Evolutionary conservation across 2,888 invertebrate species (phyloP).

Genomic region (Euphydryas editha): DNA sequence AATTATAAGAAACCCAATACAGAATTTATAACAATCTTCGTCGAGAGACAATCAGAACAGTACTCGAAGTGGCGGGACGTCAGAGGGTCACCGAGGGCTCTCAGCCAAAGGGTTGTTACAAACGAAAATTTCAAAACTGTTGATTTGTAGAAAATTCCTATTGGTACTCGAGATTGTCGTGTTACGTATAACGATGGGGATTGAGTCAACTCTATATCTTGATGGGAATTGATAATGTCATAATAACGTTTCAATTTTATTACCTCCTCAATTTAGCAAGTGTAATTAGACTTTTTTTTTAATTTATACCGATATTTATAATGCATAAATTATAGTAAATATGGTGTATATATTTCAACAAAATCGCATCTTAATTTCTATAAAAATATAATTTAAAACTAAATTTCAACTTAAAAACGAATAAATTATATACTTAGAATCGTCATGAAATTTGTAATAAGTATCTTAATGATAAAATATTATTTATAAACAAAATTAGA

Average conservation of each 20-base stretch:
- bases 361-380: no score
- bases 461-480: no score
- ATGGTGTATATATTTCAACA: no score
- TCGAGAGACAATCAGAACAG: conserved; percentile 49
- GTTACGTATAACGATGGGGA: conserved; percentile 53
- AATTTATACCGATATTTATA: neutral
- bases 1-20: conserved; percentile 37
- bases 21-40: conserved; percentile 43
- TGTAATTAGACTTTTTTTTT: neutral
- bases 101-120: conserved; percentile 76
- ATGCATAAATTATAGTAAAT: no score
- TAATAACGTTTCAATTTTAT: neutral
- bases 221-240: conserved; percentile 31
- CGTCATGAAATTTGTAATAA: no score
- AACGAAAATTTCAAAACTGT: conserved; percentile 70
- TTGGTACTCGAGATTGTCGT: conserved; percentile 54
- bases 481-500: no score
- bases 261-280: no score
- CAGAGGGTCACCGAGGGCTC: conserved; percentile 55
- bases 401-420: no score
- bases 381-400: no score
- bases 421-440: no score
- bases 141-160: conserved; percentile 77
- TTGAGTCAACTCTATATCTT: no score
- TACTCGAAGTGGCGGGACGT: conserved; percentile 55